Evolutionary conservation across 2,797 vertebrate species (phyloP).

Genomic region (Geotria australis): DNA sequence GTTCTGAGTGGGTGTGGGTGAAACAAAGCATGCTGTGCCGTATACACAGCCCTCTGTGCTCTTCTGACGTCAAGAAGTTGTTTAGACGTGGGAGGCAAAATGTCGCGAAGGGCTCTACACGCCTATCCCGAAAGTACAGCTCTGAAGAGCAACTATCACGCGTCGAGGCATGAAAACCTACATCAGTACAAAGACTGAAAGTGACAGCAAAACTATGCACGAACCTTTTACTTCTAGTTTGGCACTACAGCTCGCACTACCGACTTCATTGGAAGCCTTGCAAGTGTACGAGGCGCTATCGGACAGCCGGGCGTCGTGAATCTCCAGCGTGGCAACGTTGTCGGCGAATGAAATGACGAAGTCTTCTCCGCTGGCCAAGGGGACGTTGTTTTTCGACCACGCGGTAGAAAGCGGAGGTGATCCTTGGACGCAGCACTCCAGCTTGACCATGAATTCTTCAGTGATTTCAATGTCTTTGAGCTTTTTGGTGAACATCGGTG

Average conservation of each 20-base stretch:
- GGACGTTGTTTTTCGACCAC: neutral
- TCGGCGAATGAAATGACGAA: neutral
- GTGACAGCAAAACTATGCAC: conserved; percentile 7
- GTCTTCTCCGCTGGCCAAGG: neutral
- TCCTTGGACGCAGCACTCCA: neutral
- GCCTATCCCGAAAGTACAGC: no score
- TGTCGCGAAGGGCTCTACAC: no score
- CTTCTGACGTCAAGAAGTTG: no score
- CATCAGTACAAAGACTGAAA: no score
- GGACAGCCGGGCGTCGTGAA: neutral
- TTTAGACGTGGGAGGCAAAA: no score
- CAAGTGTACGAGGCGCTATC: conserved; percentile 32
- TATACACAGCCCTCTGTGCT: no score
- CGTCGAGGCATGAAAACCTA: no score
- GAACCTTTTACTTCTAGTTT: conserved; percentile 90
- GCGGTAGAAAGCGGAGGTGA: neutral
- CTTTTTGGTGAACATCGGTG: neutral
- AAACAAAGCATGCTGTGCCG: no score
- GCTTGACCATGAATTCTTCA: neutral
- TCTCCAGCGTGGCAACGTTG: neutral
- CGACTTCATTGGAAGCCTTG: conserved; percentile 74
- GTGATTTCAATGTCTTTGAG: neutral
- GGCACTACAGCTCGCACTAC: conserved; percentile 73
- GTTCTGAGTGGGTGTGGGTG: no score
- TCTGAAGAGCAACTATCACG: no score